phyloP scores from a whole-genome alignment of 2,113 vertebrate genomes.

The Triplophysa tibetana region DNA sequence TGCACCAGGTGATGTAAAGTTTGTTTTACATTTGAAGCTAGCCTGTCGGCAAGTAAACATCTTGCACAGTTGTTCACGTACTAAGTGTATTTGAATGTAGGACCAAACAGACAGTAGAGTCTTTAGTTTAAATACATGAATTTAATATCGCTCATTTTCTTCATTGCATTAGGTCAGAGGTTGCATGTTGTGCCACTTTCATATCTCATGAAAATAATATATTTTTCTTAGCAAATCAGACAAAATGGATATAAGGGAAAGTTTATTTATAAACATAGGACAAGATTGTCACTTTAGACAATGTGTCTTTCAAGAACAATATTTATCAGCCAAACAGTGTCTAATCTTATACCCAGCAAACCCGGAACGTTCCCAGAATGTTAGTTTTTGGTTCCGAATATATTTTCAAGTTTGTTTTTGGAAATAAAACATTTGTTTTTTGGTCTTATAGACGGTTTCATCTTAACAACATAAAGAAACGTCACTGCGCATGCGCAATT shows the following conservation, averaged over 20 bases:
- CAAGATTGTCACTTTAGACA: neutral
- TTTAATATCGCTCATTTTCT: conserved; percentile 24
- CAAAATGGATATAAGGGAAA: neutral
- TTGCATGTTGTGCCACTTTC: conserved; percentile 36
- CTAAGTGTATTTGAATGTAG: conserved; percentile 5
- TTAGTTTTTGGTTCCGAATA: no score
- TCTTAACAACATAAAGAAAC: no score
- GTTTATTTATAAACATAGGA: conserved; percentile 13
- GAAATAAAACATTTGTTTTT: no score
- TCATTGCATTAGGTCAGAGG: conserved; percentile 17
- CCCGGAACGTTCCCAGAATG: no score
- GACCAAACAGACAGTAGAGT: conserved; percentile 21
- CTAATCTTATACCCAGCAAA: neutral
- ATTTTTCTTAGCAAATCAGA: conserved; percentile 13
- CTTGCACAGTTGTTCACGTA: conserved; percentile 14
- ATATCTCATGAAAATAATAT: conserved; percentile 4
- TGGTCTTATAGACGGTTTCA: no score
- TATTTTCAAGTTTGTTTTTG: no score
- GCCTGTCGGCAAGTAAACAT: conserved; percentile 19
- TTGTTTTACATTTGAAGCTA: conserved; percentile 30
- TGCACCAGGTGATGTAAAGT: neutral
- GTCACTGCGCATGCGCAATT: no score
- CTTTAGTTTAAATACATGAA: neutral
- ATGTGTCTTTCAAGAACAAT: neutral
- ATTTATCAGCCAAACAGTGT: neutral